phyloP scores from a whole-genome alignment of 2,888 invertebrate genomes.

The Melanotus villosus region DNA sequence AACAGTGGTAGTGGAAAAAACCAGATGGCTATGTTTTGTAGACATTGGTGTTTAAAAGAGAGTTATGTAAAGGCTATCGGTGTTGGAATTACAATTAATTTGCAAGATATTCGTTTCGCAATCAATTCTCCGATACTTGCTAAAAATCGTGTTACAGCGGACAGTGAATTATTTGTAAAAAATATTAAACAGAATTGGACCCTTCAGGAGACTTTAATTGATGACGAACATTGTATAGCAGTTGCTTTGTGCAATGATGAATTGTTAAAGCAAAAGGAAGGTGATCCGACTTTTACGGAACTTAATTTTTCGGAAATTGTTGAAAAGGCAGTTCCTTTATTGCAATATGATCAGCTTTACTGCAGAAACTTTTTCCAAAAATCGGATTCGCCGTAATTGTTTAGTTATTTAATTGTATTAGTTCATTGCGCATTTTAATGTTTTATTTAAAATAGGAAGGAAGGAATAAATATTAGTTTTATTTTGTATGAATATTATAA shows the following conservation, averaged over 20 bases:
- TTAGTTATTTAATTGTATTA: no score
- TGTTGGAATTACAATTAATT: constrained; percentile 84
- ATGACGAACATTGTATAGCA: constrained; percentile 83
- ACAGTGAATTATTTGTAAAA: constrained; percentile 78
- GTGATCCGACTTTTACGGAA: constrained; percentile 67
- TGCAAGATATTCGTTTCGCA: constrained; percentile 83
- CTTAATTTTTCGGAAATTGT: constrained; percentile 76
- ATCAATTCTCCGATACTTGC: constrained; percentile 72
- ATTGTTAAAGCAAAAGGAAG: constrained; percentile 29
- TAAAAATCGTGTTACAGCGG: constrained; percentile 69
- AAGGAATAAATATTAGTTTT: no score
- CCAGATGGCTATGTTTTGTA: constrained; percentile 86
- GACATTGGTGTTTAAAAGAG: constrained; percentile 95
- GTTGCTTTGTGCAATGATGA: constrained; percentile 73
- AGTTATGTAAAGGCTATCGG: constrained; percentile 95
- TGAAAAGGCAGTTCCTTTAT: constrained; percentile 69
- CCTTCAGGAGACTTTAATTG: constrained; percentile 88
- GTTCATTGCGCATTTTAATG: no score
- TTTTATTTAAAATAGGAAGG: no score
- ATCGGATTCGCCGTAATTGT: constrained; percentile 9
- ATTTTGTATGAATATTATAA: no score
- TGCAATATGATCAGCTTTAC: constrained; percentile 72
- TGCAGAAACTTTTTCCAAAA: constrained; percentile 74
- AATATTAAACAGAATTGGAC: constrained; percentile 76
- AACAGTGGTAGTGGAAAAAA: constrained; percentile 72